Evolutionary conservation across 2,888 invertebrate species (phyloP).

Genomic region (Ariolimax columbianus): DNA sequence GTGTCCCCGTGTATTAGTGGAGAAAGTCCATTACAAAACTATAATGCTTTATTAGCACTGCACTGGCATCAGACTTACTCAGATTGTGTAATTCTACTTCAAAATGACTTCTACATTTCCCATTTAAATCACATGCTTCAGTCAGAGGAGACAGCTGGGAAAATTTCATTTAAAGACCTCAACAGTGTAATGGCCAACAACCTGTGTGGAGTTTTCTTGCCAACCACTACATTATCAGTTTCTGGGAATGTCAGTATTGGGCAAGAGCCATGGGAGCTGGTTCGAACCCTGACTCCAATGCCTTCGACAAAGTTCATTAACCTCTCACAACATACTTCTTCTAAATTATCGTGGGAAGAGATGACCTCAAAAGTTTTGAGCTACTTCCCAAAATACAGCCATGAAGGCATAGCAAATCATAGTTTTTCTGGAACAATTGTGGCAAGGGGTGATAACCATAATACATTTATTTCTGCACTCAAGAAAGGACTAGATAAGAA

Average conservation of each 20-base stretch:
- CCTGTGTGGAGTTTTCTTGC: conserved; percentile 71
- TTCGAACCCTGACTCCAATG: conserved; percentile 72
- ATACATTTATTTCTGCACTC: conserved; percentile 62
- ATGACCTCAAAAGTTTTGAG: conserved; percentile 61
- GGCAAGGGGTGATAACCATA: conserved; percentile 69
- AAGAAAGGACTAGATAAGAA: conserved; percentile 61
- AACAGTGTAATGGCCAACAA: conserved; percentile 72
- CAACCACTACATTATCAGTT: conserved; percentile 71
- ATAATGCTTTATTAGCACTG: conserved; percentile 73
- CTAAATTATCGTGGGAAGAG: conserved; percentile 68
- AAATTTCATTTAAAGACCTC: conserved; percentile 66
- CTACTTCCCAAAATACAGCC: conserved; percentile 59
- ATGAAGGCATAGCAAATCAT: conserved; percentile 61
- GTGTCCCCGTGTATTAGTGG: conserved; percentile 75
- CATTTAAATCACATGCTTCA: conserved; percentile 17
- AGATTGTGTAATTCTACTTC: conserved; percentile 45
- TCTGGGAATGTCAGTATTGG: conserved; percentile 69
- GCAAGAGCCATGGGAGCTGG: conserved; percentile 75
- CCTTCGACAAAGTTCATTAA: conserved; percentile 73
- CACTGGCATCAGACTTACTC: conserved; percentile 71
- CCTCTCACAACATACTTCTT: conserved; percentile 59
- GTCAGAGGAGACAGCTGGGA: conserved; percentile 26
- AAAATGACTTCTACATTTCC: conserved; percentile 38
- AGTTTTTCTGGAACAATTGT: conserved; percentile 67
- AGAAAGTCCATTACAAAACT: conserved; percentile 77